Conservation (phyloP, 1,140 invertebrate genomes). For the Neotoxoptera formosana region DNA sequence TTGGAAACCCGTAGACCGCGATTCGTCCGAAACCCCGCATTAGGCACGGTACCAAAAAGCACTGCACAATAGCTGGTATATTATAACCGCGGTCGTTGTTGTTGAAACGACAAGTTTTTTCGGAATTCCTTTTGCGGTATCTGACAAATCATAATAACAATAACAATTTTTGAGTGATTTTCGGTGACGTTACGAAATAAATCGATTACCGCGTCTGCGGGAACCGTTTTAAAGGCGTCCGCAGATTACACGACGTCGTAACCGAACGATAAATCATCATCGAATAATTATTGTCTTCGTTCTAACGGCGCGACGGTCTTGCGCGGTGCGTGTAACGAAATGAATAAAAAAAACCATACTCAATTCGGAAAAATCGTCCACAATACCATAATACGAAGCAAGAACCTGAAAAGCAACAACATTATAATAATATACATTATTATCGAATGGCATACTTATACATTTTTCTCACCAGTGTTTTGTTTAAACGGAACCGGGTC, state of each 20-base stretch:
- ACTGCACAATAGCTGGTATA: not conserved
- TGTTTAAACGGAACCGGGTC: not conserved
- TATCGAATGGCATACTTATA: not conserved
- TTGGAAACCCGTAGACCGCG: not conserved
- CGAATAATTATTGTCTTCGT: not conserved
- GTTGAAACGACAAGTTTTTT: not conserved
- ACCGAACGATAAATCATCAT: slow-evolving; percentile 10
- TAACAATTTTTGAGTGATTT: not conserved
- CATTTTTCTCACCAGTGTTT: not conserved
- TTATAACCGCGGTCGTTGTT: no score
- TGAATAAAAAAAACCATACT: not conserved
- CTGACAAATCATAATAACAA: not conserved
- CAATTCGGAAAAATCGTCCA: not conserved
- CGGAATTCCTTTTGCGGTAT: not conserved
- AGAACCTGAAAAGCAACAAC: not conserved
- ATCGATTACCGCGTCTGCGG: not conserved
- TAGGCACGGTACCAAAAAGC: not conserved
- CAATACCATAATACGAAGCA: not conserved
- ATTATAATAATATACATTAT: not conserved
- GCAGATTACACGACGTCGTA: not conserved
- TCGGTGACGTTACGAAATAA: not conserved
- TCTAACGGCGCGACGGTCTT: not conserved
- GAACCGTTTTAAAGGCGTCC: not conserved
- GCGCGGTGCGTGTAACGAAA: not conserved
- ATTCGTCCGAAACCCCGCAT: not conserved